Evolutionary conservation across 1,140 invertebrate genomes (phyloP), one percentile per base, ranked within the genome.

Genomic region (Drosophila paulistorum): DNA sequence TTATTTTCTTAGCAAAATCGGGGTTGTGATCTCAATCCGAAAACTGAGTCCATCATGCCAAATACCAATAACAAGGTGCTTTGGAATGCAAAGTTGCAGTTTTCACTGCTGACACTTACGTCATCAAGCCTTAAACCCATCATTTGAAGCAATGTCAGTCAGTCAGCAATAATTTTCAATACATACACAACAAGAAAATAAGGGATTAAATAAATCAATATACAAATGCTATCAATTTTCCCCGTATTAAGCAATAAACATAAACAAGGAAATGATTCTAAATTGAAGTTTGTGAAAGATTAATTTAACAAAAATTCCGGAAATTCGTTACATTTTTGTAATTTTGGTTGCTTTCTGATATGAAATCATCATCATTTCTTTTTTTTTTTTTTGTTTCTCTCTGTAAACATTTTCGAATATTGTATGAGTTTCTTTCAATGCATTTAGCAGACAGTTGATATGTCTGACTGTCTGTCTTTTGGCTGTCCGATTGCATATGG

Each of bases 401-500:
- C 17, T 51, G 45, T 51, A 51, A 51, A 66, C 30, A 74, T 54
- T 64, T 51, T 67, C 48, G 55, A 68, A 60, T 74, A 74, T 68
- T 41, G 57, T 69, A 64, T 71, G 70, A 63, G 60, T 23, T 79
- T 79, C 65, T 71, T 68, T 72, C 71, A 71, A 60, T 77, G 78
- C 68, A 68, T 60, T 81, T 70, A 75, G 51, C 74, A 81, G 78
- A 78, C 68, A 63, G 59, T 68, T 76, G 60, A 51, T 65, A 23
- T 60, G 61, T 70, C 64, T 73, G 69, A 66, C 68, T 37, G 62
- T 54, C 45, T 35, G 48, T 35, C 30, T 59, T 48, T 74, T 65
- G 71, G 57, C 63, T 63, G 45, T 75, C 14, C 65, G 58, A 60
- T 65, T 63, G 51, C 74, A 77, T 77, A 66, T 86, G 82, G 79